Evolutionary conservation across 1,140 invertebrate species (phyloP), one percentile per base, ranked within the genome.

Genomic region (Monochamus saltuarius): DNA sequence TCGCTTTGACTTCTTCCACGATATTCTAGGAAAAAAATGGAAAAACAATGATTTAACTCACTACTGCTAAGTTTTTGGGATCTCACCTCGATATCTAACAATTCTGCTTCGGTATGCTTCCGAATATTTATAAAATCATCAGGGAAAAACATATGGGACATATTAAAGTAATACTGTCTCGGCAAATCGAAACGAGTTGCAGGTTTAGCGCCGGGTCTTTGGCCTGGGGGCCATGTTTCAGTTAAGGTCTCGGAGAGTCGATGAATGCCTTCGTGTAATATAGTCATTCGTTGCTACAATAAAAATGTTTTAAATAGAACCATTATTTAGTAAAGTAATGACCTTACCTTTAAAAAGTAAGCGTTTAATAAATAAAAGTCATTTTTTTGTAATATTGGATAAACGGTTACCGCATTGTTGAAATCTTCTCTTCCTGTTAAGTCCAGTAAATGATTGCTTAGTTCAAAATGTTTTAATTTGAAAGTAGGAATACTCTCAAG

Each of bases 151-250:
- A 89, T 83, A 73, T 95, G 88, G n/a, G 88, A 88, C 40, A 79
- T 79, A 72, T 94, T 95, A 70, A 97, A 91, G 72, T 90, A 87
- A 17, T 88, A 85, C 89, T 91, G 95, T 19, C 83, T 84, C 16
- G 92, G 80, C 53, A 95, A 83, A 79, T 96, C 93, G 81, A 95
- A 96, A 58, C 94, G 84, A 64, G 84, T 87, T 14, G 81, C 79
- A 7, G 91, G 87, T 59, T 83, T 84, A 60, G 84, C 86, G 2
- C 81, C 81, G 34, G 82, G 79, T 35, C 86, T 83, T 71, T 88
- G 85, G n/a, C 93, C 93, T 58, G 90, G 75, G 1, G 93, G 94
- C 93, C 93, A 96, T 0, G 81, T 75, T 42, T 75, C 70, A 13
- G 64, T 60, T 43, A 84, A 77, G 55, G 80, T 71, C 22, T 78